Evolutionary conservation across 2,888 invertebrate species (phyloP).

Genomic region (Drosophila fungiperda): DNA sequence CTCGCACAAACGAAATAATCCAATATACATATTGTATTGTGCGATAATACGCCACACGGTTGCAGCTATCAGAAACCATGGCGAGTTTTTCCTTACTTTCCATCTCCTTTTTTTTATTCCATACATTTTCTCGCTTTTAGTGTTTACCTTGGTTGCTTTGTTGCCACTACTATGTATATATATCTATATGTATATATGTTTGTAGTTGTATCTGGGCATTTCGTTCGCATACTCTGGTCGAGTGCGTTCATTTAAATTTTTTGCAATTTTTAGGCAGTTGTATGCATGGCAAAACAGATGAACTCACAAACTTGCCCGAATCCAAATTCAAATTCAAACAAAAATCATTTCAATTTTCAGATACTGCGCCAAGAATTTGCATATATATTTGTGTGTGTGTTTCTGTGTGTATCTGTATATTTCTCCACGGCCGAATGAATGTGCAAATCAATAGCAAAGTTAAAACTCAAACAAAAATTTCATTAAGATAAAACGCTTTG

Average conservation of each 20-base stretch:
- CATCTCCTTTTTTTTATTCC: conserved; percentile 23
- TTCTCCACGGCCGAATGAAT: conserved; percentile 12
- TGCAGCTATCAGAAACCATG: conserved; percentile 13
- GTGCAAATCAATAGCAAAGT: conserved; percentile 56
- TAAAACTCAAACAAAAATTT: conserved; percentile 58
- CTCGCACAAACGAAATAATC: conserved; percentile 75
- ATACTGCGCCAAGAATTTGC: conserved; percentile 55
- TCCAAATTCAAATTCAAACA: conserved; percentile 68
- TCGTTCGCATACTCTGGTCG: conserved; percentile 34
- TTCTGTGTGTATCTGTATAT: not conserved
- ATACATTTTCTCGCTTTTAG: conserved; percentile 25
- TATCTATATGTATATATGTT: not conserved
- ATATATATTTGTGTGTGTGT: conserved; percentile 31
- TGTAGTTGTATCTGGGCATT: conserved; percentile 24
- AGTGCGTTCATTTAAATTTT: conserved; percentile 77
- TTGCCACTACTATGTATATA: conserved; percentile 11
- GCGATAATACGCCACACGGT: conserved; percentile 66
- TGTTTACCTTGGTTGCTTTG: conserved; percentile 47
- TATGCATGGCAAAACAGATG: conserved; percentile 70
- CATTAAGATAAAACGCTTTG: conserved; percentile 51
- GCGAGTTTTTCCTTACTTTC: conserved; percentile 13
- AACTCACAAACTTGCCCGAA: conserved; percentile 56
- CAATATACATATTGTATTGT: conserved; percentile 81
- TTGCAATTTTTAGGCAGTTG: conserved; percentile 75
- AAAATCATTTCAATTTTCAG: conserved; percentile 76